Base-by-base conservation (phyloP, 1,140 invertebrate genomes). In the Monochamus saltuarius region DNA sequence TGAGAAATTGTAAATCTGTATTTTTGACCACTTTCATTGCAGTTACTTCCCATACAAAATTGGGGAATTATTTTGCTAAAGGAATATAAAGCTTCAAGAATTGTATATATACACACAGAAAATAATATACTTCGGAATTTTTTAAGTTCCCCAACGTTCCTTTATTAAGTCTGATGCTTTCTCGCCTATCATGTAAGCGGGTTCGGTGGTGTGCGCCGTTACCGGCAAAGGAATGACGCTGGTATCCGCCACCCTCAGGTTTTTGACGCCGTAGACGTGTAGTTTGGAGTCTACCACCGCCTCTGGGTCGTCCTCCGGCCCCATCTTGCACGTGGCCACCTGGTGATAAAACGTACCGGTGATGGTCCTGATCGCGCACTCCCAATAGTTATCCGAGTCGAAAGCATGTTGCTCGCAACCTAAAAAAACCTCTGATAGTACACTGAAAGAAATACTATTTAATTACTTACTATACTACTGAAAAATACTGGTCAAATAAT, bases 251-350 rank as follows among this genome's bases (percentile, higher is more conserved):
- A 93, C 89, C 36, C 91, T 79, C 29, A 94, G 75, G 17, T 82
- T 81, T n/a, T 77, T 71, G 0, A 91, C 71, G 0, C 89, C 89
- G 61, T 89, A 77, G 0, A 94, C 87, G 70, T 77, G 82, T 1
- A 95, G 74, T 51, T 87, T 73, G 0, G 85, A 81, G 74, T 90
- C 85, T 0, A 95, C 91, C 0, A 94, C 90, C 0, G 90, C 85
- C 29, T 78, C 72, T 2, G 77, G 70, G 74, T 93, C 90, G 0
- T 65, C 72, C 0, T 61, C 16, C 0, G 87, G 84, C 0, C 91
- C 91, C 91, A 94, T 94, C 74, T 88, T 90, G 19, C 82, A 85
- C 0, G 89, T 89, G 0, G 85, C 81, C 6, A 85, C 78, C 59
- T 87, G 87, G 70, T 92, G 89, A 67, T 90, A 88, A 62, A 89